Evolutionary conservation across 2,113 vertebrate genomes (phyloP), one percentile per base, ranked within the genome.

Genomic region (Orientallactaga bullata): DNA sequence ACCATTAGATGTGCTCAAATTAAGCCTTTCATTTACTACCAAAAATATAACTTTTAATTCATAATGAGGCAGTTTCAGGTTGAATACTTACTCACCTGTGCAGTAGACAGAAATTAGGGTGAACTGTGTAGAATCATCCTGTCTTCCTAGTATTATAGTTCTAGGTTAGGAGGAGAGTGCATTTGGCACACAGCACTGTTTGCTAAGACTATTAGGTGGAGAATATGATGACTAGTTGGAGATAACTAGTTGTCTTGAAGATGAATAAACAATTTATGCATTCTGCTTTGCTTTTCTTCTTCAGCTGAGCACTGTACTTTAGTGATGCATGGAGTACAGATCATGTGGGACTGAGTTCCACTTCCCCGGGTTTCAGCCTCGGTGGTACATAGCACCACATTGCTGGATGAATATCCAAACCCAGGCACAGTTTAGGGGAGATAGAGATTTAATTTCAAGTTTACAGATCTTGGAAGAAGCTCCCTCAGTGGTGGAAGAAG

Each of bases 1-100:
- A 81, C 88, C 95, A 66, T 91, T 94, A 95, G 16, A 94, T 83
- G 30, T 51, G 63, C 84, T 95, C 68, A 96, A 97, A 92, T 78
- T 61, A 79, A 96, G 78, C 1, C 7, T 90, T 97, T 96, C 68
- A 85, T 68, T 91, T 96, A 77, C n/a, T 95, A 85, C 90, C 65
- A 90, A 94, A 95, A 96, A 95, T 60, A 91, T 61, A 88, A 0
- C 42, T 18, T 47, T 92, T 88, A 95, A 93, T 89, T 96, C 91
- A 81, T 90, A 63, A 92, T 69, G 55, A 88, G 96, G 68, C 2
- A 28, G 11, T 92, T 94, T 82, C 3, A 63, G 15, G 21, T 58
- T 84, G 58, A 92, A 20, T 0, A 3, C 37, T 69, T 0, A 3
- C 37, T 68, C n/a, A 77, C 76, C 81, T 95, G 37, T 77, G 47